These are phyloP conservation scores for Diarsia mendica DNA, from an alignment of 2,888 invertebrate species.

Conservation along the genomic window DNA sequence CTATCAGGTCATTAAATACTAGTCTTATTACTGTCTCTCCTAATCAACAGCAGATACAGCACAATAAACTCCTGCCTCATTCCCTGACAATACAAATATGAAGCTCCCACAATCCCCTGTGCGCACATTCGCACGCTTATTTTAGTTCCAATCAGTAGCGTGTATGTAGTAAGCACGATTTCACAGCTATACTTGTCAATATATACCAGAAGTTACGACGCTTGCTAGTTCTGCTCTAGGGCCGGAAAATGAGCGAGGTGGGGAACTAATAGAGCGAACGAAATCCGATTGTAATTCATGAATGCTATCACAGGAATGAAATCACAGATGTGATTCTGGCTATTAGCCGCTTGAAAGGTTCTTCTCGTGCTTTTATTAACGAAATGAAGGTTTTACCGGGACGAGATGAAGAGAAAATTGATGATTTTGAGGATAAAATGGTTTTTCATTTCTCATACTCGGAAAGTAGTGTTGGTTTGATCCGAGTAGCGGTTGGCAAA, in stretches of 20 bases:
- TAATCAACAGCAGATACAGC: conserved; percentile 55
- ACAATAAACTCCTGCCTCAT: conserved; percentile 49
- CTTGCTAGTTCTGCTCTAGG: conserved; percentile 48
- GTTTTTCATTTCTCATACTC: too few relatives aligned
- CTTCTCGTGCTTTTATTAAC: conserved; percentile 28
- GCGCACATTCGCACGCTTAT: conserved; percentile 57
- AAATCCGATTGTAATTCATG: conserved; percentile 41
- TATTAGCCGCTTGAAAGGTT: conserved; percentile 22
- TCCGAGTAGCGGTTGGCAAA: too few relatives aligned
- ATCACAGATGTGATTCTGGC: conserved; percentile 8
- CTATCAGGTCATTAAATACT: background rate
- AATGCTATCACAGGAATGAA: conserved; percentile 13
- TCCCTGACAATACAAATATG: conserved; percentile 58
- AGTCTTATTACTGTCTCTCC: conserved; percentile 23
- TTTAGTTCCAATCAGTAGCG: conserved; percentile 64
- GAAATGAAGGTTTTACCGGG: background rate
- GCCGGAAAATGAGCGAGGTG: conserved; percentile 55
- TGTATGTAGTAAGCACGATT: conserved; percentile 62
- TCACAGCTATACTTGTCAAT: conserved; percentile 66
- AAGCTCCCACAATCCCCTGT: conserved; percentile 49
- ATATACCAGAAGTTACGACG: conserved; percentile 62
- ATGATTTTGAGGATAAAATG: background rate
- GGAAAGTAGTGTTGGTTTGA: too few relatives aligned
- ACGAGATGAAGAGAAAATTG: background rate
- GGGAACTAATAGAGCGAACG: conserved; percentile 32